Evolutionary conservation across 1,140 invertebrate species (phyloP).

Genomic region (Drosophila guanche): DNA sequence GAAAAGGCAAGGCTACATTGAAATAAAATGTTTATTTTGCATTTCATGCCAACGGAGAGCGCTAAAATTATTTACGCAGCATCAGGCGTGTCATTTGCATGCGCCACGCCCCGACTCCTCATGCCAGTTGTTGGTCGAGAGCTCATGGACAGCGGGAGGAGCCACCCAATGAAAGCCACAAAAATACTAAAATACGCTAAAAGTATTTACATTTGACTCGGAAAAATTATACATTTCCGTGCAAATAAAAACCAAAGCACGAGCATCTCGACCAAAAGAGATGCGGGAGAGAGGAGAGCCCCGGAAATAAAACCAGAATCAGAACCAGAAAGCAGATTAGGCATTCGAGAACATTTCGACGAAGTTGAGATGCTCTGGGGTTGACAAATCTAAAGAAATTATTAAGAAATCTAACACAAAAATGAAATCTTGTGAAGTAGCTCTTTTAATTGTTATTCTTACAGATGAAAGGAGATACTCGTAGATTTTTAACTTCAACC

Average conservation of each 20-base stretch:
- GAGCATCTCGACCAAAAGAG: constrained; percentile 6
- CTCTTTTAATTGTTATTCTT: too few species aligned
- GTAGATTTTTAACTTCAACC: too few species aligned
- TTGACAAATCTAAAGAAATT: neutral
- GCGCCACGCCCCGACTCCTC: constrained; percentile 54
- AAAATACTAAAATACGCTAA: constrained; percentile 81
- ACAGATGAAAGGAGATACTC: too few species aligned
- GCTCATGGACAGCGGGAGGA: constrained; percentile 18
- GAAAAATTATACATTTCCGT: constrained; percentile 81
- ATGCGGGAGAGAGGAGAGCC: constrained; percentile 11
- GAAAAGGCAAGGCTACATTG: constrained; percentile 35
- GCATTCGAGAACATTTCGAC: neutral
- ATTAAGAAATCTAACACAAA: neutral
- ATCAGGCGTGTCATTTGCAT: constrained; percentile 80
- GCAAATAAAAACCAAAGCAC: constrained; percentile 69
- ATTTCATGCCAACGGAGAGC: constrained; percentile 75
- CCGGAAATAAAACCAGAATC: constrained; percentile 55
- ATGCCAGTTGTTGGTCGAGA: neutral
- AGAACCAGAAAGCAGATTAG: constrained; percentile 36
- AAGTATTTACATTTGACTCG: constrained; percentile 81
- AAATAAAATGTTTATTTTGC: constrained; percentile 81
- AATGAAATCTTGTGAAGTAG: too few species aligned
- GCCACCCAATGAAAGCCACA: constrained; percentile 66
- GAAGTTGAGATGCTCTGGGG: constrained; percentile 55
- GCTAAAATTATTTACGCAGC: constrained; percentile 81